phyloP scores from a whole-genome alignment of 1,140 invertebrate genomes.

The Microplitis mediator region DNA sequence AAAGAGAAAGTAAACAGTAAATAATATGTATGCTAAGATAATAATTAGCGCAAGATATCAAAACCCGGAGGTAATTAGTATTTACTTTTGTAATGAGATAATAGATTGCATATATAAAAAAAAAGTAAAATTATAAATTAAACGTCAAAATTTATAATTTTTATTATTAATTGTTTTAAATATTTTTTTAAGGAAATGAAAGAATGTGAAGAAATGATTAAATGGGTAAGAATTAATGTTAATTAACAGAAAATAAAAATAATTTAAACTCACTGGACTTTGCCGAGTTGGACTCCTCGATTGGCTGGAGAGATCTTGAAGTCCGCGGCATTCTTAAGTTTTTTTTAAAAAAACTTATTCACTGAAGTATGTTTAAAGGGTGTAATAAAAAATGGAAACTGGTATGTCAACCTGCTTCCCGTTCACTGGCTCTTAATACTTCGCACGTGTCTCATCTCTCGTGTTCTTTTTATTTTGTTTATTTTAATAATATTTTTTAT shows the following conservation, averaged over 20 bases:
- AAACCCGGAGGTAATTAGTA: background rate
- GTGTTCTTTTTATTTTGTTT: background rate
- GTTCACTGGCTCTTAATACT: background rate
- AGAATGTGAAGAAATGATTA: background rate
- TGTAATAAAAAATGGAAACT: conserved; percentile 11
- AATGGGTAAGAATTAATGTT: background rate
- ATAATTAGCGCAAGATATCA: background rate
- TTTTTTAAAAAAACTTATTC: background rate
- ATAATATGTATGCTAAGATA: background rate
- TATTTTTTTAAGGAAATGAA: too few relatives aligned
- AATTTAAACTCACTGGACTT: conserved; percentile 45
- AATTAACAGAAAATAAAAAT: background rate
- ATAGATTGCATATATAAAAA: background rate
- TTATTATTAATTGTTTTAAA: too few relatives aligned
- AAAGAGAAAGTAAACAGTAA: background rate
- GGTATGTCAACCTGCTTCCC: background rate
- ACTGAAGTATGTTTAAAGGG: background rate
- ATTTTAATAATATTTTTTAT: background rate
- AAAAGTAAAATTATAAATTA: too few relatives aligned
- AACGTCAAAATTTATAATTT: too few relatives aligned
- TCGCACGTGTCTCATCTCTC: background rate
- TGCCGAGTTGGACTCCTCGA: conserved; percentile 49
- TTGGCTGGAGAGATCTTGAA: conserved; percentile 44
- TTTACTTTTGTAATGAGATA: background rate
- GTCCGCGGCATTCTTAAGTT: conserved; percentile 35